phyloP scores from a whole-genome alignment of 2,888 invertebrate genomes.

The Geophilus truncorum region DNA sequence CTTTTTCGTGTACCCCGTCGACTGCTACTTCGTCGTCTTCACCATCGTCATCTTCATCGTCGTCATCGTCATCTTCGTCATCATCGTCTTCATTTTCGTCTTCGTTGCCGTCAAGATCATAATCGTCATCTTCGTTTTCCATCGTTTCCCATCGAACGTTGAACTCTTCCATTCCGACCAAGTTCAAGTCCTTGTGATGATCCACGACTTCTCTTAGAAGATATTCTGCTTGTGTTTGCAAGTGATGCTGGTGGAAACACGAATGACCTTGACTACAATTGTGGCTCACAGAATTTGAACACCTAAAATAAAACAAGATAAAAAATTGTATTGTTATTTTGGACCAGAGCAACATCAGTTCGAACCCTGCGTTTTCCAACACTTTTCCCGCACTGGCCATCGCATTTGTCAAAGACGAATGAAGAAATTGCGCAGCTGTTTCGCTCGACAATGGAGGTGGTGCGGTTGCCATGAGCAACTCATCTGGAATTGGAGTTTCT shows the following conservation, averaged over 20 bases:
- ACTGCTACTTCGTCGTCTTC: background rate
- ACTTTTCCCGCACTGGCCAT: slow-evolving; percentile 27
- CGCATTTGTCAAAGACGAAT: slow-evolving; percentile 29
- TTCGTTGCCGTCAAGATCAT: slow-evolving; percentile 36
- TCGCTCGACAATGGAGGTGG: background rate
- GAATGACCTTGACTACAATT: background rate
- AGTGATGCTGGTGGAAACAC: background rate
- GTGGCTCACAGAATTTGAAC: background rate
- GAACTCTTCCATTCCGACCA: background rate
- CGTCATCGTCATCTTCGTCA: background rate
- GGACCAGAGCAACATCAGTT: background rate
- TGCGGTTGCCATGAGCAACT: slow-evolving; percentile 4
- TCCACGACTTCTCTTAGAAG: background rate
- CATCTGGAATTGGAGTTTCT: slow-evolving; percentile 32
- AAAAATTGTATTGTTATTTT: background rate
- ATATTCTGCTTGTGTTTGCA: slow-evolving; percentile 11
- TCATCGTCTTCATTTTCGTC: slow-evolving; percentile 35
- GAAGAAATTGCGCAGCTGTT: slow-evolving; percentile 30
- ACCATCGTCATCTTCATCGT: slow-evolving; percentile 30
- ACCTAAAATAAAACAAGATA: background rate
- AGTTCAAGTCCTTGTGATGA: background rate
- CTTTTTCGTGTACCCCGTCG: background rate
- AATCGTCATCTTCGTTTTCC: slow-evolving; percentile 32
- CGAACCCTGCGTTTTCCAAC: slow-evolving; percentile 11
- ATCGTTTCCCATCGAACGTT: background rate